Conservation (phyloP, 2,888 invertebrate species). For the Drosophila picticornis region DNA sequence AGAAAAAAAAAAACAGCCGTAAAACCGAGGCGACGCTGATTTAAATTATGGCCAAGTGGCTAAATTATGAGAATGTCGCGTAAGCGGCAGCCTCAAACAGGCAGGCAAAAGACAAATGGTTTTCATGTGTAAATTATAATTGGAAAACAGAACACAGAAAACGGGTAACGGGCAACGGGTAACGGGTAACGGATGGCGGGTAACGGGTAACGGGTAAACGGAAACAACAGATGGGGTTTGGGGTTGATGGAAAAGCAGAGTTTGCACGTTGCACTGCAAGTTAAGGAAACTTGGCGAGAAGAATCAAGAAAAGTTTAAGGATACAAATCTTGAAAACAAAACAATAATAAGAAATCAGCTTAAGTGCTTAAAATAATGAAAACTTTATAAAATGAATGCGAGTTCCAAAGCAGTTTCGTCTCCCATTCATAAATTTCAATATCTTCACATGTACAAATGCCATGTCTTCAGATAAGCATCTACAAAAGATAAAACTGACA, state of each 20-base stretch:
- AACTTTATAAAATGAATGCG: neutral
- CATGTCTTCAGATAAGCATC: neutral
- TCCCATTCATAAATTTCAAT: neutral
- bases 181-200: slow-evolving; percentile 1
- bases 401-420: neutral
- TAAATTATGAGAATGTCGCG: slow-evolving; percentile 79
- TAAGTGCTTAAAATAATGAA: slow-evolving; percentile 1
- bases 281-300: slow-evolving; percentile 2
- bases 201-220: slow-evolving; percentile 14
- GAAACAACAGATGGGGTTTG: neutral
- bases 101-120: slow-evolving; percentile 68
- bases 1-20: neutral
- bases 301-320: neutral
- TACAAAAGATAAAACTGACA: neutral
- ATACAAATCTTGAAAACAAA: neutral
- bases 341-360: neutral
- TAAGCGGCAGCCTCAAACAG: slow-evolving; percentile 39
- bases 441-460: neutral
- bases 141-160: slow-evolving; percentile 57
- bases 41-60: slow-evolving; percentile 78
- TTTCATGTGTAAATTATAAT: slow-evolving; percentile 77
- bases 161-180: neutral
- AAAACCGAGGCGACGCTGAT: slow-evolving; percentile 29
- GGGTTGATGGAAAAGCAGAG: neutral
- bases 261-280: neutral